Evolutionary conservation across 1,140 invertebrate genomes (phyloP), one percentile per base, ranked within the genome.

Genomic region (Pissodes strobi): DNA sequence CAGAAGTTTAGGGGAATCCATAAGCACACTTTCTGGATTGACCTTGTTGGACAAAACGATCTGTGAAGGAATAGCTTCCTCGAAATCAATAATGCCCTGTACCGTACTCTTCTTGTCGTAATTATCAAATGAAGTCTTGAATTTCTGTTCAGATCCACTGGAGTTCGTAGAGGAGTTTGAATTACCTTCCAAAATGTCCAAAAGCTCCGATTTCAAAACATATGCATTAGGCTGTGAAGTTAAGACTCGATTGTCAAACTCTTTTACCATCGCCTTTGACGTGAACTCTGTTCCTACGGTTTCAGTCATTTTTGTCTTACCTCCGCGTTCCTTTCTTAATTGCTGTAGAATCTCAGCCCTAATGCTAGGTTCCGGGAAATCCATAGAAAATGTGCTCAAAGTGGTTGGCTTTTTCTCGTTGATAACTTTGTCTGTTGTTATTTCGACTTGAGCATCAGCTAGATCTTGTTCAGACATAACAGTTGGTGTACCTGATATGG

Each of bases 371-470:
- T 74, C 70, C 12, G 64, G 63, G 56, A 72, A 76, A 65, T 74
- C 74, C 68, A 74, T 69, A 8, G 74, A 76, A 22, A 76, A 76
- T 45, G 34, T 71, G 5, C 64, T 52, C 21, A 76, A 64, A 10
- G 62, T 74, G 10, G 67, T 56, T 0, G 74, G 72, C 62, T 74
- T 75, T 41, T 70, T 68, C 30, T 53, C 23, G 41, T 64, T 62
- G 57, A 68, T 63, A 43, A 70, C 66, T 37, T 65, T 62, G 13
- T 68, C 67, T 2, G 67, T 34, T n/a, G 76, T 72, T 15, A 78
- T 74, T 70, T 78, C 76, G 10, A 78, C 74, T 70, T 78, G 74
- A 9, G 70, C 69, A 23, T 78, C 73, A 2, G 71, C 73, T 37
- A 78, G 67, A 59, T 76, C 74, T 51, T 75, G 69, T 52, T 76